Conservation (phyloP, 2,888 invertebrate genomes). For the Phlogophora meticulosa region DNA sequence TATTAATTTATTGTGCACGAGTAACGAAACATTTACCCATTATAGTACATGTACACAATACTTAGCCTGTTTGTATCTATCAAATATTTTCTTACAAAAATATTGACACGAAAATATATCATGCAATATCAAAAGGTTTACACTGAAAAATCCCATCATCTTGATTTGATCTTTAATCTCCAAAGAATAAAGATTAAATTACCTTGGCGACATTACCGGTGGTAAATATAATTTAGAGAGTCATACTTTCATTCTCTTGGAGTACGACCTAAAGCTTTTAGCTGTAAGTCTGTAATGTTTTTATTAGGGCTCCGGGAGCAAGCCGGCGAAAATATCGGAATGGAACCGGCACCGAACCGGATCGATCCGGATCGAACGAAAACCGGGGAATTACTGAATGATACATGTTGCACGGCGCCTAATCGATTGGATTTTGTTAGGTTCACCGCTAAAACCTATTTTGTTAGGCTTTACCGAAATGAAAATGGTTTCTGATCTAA, state of each 20-base stretch:
- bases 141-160: not conserved
- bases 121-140: conserved; percentile 36
- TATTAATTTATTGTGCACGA: not conserved
- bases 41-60: conserved; percentile 21
- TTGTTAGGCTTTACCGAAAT: not conserved
- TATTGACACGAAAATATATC: conserved; percentile 53
- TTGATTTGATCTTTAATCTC: conserved; percentile 25
- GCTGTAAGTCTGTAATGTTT: conserved; percentile 62
- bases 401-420: conserved; percentile 36
- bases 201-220: not conserved
- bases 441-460: conserved; percentile 10
- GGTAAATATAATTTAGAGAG: conserved; percentile 49
- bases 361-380: conserved; percentile 21
- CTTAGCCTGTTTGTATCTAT: conserved; percentile 4
- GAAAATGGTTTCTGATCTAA: not conserved
- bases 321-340: conserved; percentile 40
- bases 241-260: conserved; percentile 58
- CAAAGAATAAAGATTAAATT: conserved; percentile 35
- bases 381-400: conserved; percentile 48
- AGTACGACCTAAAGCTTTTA: conserved; percentile 66
- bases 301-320: conserved; percentile 56
- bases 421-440: conserved; percentile 35
- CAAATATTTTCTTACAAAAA: conserved; percentile 55
- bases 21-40: not conserved
- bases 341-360: conserved; percentile 24